Conservation (phyloP, 1,140 invertebrate species). For the Drosophila sulfurigaster region DNA sequence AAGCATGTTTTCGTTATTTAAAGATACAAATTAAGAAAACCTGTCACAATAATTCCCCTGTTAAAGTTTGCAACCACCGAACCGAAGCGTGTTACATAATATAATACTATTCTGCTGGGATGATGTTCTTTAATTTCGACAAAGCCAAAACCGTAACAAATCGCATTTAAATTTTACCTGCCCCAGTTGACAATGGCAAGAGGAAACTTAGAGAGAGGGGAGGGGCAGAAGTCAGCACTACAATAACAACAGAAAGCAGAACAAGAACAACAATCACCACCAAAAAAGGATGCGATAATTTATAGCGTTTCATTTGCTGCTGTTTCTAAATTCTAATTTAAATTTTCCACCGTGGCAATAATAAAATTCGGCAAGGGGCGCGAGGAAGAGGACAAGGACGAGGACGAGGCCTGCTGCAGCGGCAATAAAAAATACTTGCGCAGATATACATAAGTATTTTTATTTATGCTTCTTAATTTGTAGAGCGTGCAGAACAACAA, state of each 20-base stretch:
- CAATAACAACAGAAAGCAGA: neutral
- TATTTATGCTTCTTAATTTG: constrained; percentile 82
- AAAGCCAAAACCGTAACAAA: constrained; percentile 82
- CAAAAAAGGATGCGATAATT: constrained; percentile 82
- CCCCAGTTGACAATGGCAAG: constrained; percentile 18
- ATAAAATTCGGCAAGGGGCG: constrained; percentile 58
- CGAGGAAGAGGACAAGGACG: neutral
- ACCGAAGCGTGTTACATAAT: constrained; percentile 19
- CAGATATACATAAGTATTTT: constrained; percentile 57
- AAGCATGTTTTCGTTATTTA: constrained; percentile 19
- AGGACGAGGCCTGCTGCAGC: constrained; percentile 26
- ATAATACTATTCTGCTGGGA: neutral
- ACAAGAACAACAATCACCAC: constrained; percentile 60
- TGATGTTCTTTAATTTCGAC: constrained; percentile 66
- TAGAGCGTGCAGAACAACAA: constrained; percentile 68
- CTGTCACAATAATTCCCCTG: constrained; percentile 68
- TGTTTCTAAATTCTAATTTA: constrained; percentile 81
- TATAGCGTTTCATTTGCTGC: constrained; percentile 79
- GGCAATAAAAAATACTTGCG: constrained; percentile 62
- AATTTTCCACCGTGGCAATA: constrained; percentile 76
- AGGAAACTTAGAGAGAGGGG: neutral
- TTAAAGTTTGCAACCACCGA: constrained; percentile 32
- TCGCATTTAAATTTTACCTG: constrained; percentile 84
- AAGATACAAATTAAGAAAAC: constrained; percentile 70
- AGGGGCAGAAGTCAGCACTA: constrained; percentile 24